Conservation (phyloP, 2,797 vertebrate genomes). For the Onychomys torridus region DNA sequence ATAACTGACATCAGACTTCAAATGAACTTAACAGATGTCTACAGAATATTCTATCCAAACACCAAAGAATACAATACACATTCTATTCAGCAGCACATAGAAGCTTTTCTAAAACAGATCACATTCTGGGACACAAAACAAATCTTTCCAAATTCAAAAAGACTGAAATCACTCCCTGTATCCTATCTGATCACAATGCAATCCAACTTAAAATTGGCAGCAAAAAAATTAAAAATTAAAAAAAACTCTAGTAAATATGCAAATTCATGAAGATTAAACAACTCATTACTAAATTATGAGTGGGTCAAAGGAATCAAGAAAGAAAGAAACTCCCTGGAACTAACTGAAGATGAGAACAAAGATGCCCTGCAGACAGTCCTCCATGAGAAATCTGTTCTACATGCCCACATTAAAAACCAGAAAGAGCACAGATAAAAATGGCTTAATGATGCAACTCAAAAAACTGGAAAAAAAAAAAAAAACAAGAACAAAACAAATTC, state of each 20-base stretch:
- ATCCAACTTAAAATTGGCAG: neutral
- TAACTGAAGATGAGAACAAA: neutral
- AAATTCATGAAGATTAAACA: neutral
- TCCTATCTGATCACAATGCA: neutral
- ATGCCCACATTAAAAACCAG: neutral
- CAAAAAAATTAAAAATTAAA: neutral
- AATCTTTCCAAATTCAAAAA: neutral
- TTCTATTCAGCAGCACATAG: neutral
- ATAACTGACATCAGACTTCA: neutral
- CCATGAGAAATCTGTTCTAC: neutral
- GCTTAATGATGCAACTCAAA: neutral
- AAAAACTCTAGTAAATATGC: neutral
- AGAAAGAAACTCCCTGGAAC: neutral
- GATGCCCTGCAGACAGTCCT: neutral
- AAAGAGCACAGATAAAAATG: neutral
- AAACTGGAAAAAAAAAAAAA: neutral
- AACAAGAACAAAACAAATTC: neutral
- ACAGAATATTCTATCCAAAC: neutral
- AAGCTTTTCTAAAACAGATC: neutral
- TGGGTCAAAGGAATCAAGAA: neutral
- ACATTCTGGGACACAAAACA: neutral
- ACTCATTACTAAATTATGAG: neutral
- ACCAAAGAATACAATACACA: too few relatives aligned
- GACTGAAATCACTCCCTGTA: neutral
- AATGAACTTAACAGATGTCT: neutral